Percentiles rank a stretch among this genome's conserved stretches.
phyloP scores from a whole-genome alignment of 2,797 vertebrate species.

The Corythornis leucogaster region DNA sequence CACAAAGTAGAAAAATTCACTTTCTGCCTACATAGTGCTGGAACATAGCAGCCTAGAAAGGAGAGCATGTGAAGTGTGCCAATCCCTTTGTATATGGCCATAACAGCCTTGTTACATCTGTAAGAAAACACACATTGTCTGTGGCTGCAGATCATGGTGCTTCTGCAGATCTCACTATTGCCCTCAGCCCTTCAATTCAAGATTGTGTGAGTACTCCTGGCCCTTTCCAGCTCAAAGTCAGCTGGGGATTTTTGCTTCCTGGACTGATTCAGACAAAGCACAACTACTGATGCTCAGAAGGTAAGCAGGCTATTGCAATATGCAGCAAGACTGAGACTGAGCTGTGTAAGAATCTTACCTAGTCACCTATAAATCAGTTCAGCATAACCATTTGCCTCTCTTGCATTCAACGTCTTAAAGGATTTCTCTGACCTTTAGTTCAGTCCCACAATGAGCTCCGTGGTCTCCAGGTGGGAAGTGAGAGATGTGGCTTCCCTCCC shows the following conservation, averaged over 20 bases:
- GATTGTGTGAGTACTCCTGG: not conserved
- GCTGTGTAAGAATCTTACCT: not conserved
- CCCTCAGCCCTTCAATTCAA: not conserved
- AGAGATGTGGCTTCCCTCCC: not conserved
- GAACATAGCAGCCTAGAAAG: not conserved
- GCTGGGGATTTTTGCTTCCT: not conserved
- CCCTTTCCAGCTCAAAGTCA: not conserved
- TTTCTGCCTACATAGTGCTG: not conserved
- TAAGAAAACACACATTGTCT: not conserved
- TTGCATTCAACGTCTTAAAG: not conserved
- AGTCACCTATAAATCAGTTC: not conserved
- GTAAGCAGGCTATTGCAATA: not conserved
- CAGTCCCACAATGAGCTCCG: not conserved
- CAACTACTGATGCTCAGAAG: not conserved
- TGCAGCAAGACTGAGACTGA: not conserved
- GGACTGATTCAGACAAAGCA: not conserved
- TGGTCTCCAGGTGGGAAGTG: not conserved
- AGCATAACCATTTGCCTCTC: not conserved
- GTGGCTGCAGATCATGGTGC: not conserved
- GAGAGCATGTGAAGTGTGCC: not conserved
- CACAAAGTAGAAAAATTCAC: not conserved
- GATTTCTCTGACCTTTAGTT: not conserved
- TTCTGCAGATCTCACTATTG: not conserved
- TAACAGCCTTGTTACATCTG: not conserved
- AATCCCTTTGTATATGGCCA: not conserved